Conservation (phyloP, 2,888 invertebrate genomes). For the Aricia artaxerxes region DNA sequence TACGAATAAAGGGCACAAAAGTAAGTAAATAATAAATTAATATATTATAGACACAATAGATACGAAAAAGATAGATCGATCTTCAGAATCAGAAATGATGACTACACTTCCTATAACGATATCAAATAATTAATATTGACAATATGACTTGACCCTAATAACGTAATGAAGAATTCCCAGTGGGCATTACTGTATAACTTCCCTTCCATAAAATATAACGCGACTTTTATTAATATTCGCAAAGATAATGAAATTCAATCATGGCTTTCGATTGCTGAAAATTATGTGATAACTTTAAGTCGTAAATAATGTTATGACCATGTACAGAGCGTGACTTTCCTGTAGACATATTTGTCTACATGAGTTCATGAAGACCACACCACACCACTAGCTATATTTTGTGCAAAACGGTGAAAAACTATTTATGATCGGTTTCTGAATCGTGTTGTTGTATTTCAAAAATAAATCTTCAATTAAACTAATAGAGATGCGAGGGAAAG, state of each 20-base stretch:
- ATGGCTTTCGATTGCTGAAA: neutral
- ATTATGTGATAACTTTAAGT: neutral
- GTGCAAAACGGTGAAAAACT: too few species aligned
- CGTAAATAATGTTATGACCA: neutral
- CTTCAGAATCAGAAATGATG: neutral
- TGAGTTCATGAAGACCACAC: too few species aligned
- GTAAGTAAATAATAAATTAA: neutral
- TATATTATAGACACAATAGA: neutral
- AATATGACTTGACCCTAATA: neutral
- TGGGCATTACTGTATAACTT: neutral
- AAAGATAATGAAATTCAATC: neutral
- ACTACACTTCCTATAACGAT: neutral
- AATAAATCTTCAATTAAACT: neutral
- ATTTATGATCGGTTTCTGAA: too few species aligned
- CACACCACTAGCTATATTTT: neutral
- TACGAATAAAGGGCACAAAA: neutral
- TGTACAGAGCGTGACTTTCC: too few species aligned
- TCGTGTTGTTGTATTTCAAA: too few species aligned
- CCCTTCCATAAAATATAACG: neutral
- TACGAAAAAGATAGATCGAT: neutral
- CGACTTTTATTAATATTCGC: neutral
- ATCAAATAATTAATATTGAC: conserved; percentile 3
- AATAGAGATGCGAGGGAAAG: neutral
- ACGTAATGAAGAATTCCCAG: neutral
- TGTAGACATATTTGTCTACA: too few species aligned